Conservation (phyloP, 2,888 invertebrate genomes). For the Melangyna quadrimaculata region DNA sequence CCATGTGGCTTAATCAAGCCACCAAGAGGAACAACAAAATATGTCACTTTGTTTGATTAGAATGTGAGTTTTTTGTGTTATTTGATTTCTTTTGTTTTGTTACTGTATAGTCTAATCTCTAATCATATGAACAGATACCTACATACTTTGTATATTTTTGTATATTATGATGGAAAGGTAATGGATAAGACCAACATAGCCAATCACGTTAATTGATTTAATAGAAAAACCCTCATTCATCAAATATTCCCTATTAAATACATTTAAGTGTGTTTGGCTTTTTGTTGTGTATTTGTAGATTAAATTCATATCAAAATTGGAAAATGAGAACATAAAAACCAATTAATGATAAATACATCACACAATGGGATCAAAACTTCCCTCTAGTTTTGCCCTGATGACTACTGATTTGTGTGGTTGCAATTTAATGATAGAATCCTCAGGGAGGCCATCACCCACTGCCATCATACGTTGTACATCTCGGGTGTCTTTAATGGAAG, state of each 20-base stretch:
- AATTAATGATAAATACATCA: constrained; percentile 35
- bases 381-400: background rate
- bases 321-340: background rate
- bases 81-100: background rate
- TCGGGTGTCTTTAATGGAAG: background rate
- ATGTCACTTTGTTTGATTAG: constrained; percentile 26
- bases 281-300: background rate
- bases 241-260: constrained; percentile 32
- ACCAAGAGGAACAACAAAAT: constrained; percentile 14
- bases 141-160: too few species aligned
- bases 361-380: constrained; percentile 37
- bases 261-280: background rate
- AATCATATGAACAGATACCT: background rate
- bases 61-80: background rate
- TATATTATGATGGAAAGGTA: background rate
- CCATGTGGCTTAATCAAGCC: constrained; percentile 25
- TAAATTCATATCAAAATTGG: background rate
- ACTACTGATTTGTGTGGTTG: constrained; percentile 20
- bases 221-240: constrained; percentile 51
- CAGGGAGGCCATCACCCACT: background rate
- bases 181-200: constrained; percentile 37
- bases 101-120: background rate
- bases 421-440: constrained; percentile 43
- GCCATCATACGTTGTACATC: background rate
- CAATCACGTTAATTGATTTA: constrained; percentile 66